Evolutionary conservation across 2,888 invertebrate species (phyloP).

Genomic region (Yponomeuta cagnagella): DNA sequence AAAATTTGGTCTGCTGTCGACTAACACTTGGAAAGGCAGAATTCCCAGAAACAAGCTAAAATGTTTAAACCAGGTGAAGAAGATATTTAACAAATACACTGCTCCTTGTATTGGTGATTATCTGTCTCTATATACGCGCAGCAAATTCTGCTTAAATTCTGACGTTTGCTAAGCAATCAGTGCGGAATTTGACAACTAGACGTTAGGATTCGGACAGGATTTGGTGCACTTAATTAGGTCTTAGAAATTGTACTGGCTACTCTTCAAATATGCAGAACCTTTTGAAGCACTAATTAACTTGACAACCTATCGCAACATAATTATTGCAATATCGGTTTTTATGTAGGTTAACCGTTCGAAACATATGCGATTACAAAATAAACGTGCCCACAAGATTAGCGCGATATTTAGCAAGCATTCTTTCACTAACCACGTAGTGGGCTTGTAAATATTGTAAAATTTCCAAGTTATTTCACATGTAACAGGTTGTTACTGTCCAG

Average conservation of each 20-base stretch:
- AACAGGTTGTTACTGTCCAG: background rate
- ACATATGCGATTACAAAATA: background rate
- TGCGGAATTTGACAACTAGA: too few relatives aligned
- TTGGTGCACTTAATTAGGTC: background rate
- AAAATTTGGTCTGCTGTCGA: too few relatives aligned
- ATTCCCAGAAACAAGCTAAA: too few relatives aligned
- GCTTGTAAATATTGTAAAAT: background rate
- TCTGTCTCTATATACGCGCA: too few relatives aligned
- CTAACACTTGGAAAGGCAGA: too few relatives aligned
- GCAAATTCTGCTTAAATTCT: too few relatives aligned
- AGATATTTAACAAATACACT: too few relatives aligned
- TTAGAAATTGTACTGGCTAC: background rate
- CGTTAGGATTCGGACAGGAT: too few relatives aligned
- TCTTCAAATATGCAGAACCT: background rate
- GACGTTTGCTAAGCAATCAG: too few relatives aligned
- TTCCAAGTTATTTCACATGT: background rate
- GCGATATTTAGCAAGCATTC: constrained; percentile 1
- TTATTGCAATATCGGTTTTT: background rate
- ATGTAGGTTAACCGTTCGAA: background rate
- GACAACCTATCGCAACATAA: background rate
- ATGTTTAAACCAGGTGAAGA: too few relatives aligned
- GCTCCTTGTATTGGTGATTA: too few relatives aligned
- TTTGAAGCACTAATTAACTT: background rate
- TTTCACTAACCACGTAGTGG: background rate
- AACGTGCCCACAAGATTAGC: background rate